Base-by-base conservation (phyloP, 53 echinoderm and acorn worm genomes). In the Holothuria leucospilota region DNA sequence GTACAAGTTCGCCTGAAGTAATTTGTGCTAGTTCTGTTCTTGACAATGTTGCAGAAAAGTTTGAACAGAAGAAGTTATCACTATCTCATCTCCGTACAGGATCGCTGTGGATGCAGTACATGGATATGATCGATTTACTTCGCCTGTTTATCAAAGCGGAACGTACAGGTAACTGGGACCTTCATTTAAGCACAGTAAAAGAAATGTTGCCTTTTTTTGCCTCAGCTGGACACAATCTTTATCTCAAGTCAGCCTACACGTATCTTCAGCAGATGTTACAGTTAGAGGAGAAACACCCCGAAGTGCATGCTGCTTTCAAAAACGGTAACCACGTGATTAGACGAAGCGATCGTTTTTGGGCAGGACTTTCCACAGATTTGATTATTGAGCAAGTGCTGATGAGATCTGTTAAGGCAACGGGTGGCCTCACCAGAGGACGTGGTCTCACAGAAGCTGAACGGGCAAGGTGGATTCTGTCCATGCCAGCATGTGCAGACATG, bases 151-250 rank as follows among this genome's bases (percentile, higher is more conserved):
- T 65, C 61, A 68, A 84, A 84, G 84, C 84, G 24, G 84, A 67
- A 84, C 68, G 84, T 26, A 91, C 92, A 39, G 85, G 92, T 25
- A 87, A 92, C 51, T 90, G 93, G 90, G 8, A 27, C 21, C 65
- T 90, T 25, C 91, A 91, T 75, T 85, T 94, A 46, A 65, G 62
- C 51, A 59, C 86, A 51, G 53, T 92, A 8, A 71, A 61, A 29
- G 82, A 88, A 8, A 88, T 88, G 92, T 56, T 88, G n/a, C 89
- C 92, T 16, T 89, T 72, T 56, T 92, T 93, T 72, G 93, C 93
- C 62, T 90, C 93, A 84, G 87, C 93, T 20, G 93, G 93, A 29
- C 90, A 93, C 62, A 90, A 90, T 58, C 60, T 81, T 51, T 90
- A 93, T 66, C 79, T 80, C 66, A 87, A 87, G 65, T 80, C 49